A percentile compares a stretch with the other conserved stretches of the same genome.
phyloP scores from a whole-genome alignment of 2,888 invertebrate species.

The Amorpha juglandis region DNA sequence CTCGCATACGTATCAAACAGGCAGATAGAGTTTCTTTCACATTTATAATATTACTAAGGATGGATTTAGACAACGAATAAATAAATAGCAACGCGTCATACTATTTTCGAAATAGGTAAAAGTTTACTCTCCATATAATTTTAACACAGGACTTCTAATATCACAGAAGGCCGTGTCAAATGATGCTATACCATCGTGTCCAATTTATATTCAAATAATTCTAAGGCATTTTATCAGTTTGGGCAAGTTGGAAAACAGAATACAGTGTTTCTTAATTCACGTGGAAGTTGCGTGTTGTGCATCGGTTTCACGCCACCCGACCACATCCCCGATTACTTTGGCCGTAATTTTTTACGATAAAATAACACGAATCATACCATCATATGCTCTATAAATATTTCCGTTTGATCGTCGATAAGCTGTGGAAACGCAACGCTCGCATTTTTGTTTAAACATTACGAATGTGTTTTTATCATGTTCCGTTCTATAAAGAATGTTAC shows the following conservation, averaged over 20 bases:
- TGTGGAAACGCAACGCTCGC: slow-evolving; percentile 16
- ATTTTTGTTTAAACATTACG: slow-evolving; percentile 14
- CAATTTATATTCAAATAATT: not conserved
- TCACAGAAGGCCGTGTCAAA: not conserved
- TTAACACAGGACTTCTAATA: not conserved
- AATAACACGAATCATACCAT: slow-evolving; percentile 65
- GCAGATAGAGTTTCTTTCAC: too few species aligned
- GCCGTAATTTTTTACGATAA: slow-evolving; percentile 62
- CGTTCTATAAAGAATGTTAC: not conserved
- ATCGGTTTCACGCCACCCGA: slow-evolving; percentile 62
- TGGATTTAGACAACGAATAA: too few species aligned
- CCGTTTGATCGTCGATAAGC: slow-evolving; percentile 37
- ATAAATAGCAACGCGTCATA: too few species aligned
- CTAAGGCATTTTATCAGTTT: slow-evolving; percentile 12
- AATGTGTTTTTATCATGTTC: slow-evolving; percentile 2
- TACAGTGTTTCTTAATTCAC: slow-evolving; percentile 29
- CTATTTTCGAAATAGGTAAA: too few species aligned
- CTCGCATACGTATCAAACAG: too few species aligned
- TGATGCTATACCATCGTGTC: not conserved
- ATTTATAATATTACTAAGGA: too few species aligned
- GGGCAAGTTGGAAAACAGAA: slow-evolving; percentile 26
- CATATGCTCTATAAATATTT: slow-evolving; percentile 44
- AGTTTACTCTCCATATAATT: not conserved
- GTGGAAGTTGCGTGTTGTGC: slow-evolving; percentile 46
- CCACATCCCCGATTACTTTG: slow-evolving; percentile 57